These are phyloP conservation scores for Pseudeuparius sepicola DNA, from an alignment of 2,888 invertebrate species.

Conservation along the genomic window DNA sequence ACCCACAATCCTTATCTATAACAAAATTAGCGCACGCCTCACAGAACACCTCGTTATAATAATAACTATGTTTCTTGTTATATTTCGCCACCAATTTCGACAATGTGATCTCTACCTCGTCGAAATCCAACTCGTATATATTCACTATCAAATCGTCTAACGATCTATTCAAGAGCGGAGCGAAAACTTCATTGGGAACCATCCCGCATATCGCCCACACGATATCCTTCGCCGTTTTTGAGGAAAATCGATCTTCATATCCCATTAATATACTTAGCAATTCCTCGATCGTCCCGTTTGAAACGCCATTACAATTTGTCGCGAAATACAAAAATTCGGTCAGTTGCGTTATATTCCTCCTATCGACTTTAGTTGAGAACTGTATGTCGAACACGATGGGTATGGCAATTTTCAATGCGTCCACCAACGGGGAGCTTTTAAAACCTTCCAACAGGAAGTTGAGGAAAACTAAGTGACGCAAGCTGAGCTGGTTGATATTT, in stretches of 20 bases:
- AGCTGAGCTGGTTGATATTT: constrained; percentile 49
- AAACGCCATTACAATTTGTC: too few relatives aligned
- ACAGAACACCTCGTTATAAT: constrained; percentile 52
- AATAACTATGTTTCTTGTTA: constrained; percentile 42
- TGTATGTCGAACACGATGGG: constrained; percentile 59
- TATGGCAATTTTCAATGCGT: constrained; percentile 53
- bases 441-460: constrained; percentile 48
- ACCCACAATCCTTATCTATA: constrained; percentile 43
- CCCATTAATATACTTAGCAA: too few relatives aligned
- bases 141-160: constrained; percentile 42
- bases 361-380: constrained; percentile 47
- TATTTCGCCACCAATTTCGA: constrained; percentile 42
- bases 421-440: constrained; percentile 46
- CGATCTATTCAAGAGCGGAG: constrained; percentile 44
- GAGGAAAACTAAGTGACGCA: constrained; percentile 53
- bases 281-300: too few relatives aligned
- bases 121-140: constrained; percentile 39
- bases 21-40: constrained; percentile 46
- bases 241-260: too few relatives aligned
- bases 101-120: constrained; percentile 44
- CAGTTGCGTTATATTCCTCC: constrained; percentile 42
- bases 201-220: constrained; percentile 48
- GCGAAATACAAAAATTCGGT: constrained; percentile 47
- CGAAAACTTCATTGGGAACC: constrained; percentile 39
- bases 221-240: constrained; percentile 41